These are phyloP conservation scores for Folsomia manolachei DNA, from an alignment of 2,888 invertebrate species.

Conservation along the genomic window DNA sequence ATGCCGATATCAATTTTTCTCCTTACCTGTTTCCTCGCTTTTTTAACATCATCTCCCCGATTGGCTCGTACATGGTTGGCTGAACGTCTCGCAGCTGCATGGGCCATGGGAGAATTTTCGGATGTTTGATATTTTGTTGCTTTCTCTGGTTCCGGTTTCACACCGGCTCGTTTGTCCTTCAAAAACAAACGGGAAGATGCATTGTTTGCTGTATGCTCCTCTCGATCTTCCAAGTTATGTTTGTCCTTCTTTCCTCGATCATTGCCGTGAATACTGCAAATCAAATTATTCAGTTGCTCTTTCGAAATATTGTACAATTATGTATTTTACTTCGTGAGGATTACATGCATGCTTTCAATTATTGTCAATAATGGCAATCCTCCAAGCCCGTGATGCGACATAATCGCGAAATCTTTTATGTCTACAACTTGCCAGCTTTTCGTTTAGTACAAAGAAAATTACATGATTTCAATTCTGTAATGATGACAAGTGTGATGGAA, in stretches of 20 bases:
- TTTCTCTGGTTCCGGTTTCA: background rate
- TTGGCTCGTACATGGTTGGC: constrained; percentile 35
- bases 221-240: background rate
- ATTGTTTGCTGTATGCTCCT: background rate
- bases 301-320: too few species aligned
- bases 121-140: background rate
- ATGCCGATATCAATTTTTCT: constrained; percentile 9
- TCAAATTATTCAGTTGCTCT: too few species aligned
- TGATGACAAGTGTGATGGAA: too few species aligned
- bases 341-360: too few species aligned
- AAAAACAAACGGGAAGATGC: background rate
- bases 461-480: too few species aligned
- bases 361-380: too few species aligned
- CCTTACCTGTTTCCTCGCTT: constrained; percentile 52
- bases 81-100: constrained; percentile 10
- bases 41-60: constrained; percentile 52
- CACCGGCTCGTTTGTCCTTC: background rate
- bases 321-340: too few species aligned
- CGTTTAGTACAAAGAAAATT: too few species aligned
- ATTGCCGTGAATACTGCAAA: background rate
- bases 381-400: too few species aligned
- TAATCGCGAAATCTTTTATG: too few species aligned
- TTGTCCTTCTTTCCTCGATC: background rate
- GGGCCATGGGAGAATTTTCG: background rate
- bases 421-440: too few species aligned